Percentiles rank a stretch among this genome's conserved stretches.
phyloP scores from a whole-genome alignment of 1,140 invertebrate genomes.

The Forficula auricularia region DNA sequence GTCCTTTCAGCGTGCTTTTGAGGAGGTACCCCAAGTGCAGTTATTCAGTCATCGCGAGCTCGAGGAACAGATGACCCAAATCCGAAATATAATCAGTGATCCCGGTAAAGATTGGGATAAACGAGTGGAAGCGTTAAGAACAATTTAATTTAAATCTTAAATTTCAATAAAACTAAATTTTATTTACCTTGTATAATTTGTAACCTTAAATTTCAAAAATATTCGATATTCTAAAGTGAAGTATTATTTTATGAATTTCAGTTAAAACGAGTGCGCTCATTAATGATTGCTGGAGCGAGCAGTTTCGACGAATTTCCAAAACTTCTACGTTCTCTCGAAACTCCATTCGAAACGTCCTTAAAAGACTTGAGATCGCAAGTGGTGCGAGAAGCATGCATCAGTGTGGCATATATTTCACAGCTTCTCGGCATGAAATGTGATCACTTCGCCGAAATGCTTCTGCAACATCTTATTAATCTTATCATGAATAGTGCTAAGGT shows the following conservation, averaged over 20 bases:
- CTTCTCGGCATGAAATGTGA: conserved; percentile 67
- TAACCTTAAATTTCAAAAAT: neutral
- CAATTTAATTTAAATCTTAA: no score
- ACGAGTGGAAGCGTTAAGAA: conserved; percentile 64
- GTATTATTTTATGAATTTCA: conserved; percentile 24
- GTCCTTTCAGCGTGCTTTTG: conserved; percentile 68
- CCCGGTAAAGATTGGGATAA: conserved; percentile 82
- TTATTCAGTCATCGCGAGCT: conserved; percentile 71
- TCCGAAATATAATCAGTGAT: conserved; percentile 59
- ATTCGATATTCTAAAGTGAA: neutral
- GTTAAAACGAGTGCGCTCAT: conserved; percentile 68
- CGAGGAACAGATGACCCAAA: conserved; percentile 60
- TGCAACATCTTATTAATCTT: conserved; percentile 71
- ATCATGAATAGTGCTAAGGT: conserved; percentile 93
- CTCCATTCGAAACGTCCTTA: conserved; percentile 62
- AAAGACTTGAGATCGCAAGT: conserved; percentile 67
- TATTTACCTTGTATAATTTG: neutral
- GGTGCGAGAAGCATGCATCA: conserved; percentile 85
- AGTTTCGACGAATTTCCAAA: conserved; percentile 67
- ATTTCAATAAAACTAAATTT: neutral
- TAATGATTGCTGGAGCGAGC: conserved; percentile 59
- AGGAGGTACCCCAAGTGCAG: conserved; percentile 61
- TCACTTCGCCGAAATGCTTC: conserved; percentile 60
- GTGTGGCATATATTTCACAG: conserved; percentile 79
- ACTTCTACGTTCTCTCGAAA: conserved; percentile 60